Base-by-base conservation (phyloP, 23 tunicate genomes). In the Corella eumyota region DNA sequence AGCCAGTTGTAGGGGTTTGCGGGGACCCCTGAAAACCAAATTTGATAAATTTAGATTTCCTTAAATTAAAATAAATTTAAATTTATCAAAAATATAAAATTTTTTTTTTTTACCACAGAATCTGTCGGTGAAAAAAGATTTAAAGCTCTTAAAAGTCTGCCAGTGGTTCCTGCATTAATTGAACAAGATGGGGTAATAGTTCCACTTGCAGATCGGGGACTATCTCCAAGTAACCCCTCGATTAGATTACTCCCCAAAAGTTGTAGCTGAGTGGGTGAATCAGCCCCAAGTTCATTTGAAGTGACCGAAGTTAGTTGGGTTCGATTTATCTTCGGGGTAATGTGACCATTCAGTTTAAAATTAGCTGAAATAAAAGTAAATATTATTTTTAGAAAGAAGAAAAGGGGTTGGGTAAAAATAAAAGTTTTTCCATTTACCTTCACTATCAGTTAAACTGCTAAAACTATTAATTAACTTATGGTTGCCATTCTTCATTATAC, bases 201-300 rank as follows among this genome's bases (percentile, higher is more conserved):
- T 1, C 32, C 74, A 1, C 51, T 44, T 3, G 6, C 40, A 28
- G 90, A 64, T 13, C 78, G 59, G 0, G 78, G 78, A 35, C 71
- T 52, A 45, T 84, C 83, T 19, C 74, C 85, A 0, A 71, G 71
- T 24, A 85, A 45, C 4, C 87, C 80, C 44, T 85, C 95, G 66
- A 85, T 71, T 60, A 85, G 51, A 60, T 72, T 85, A 33, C 66
- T 63, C 25, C 95, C 95, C 58, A 85, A 60, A 6, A 85, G 62
- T 23, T 72, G 85, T 22, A 85, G 69, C 45, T 85, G 95, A 19
- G 95, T 85, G 19, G 95, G 95, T 45, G 95, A 85, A 51, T 85
- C 85, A 17, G 70, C 78, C 28, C 66, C 72, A 1, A 73, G 57
- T n/a, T 64, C 66, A 2, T 67, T 22, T 1, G 38, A 38, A 13